A percentile compares a stretch with the other conserved stretches of the same genome.
Conservation (phyloP, 2,888 invertebrate species). For the Epinotia demarniana region DNA sequence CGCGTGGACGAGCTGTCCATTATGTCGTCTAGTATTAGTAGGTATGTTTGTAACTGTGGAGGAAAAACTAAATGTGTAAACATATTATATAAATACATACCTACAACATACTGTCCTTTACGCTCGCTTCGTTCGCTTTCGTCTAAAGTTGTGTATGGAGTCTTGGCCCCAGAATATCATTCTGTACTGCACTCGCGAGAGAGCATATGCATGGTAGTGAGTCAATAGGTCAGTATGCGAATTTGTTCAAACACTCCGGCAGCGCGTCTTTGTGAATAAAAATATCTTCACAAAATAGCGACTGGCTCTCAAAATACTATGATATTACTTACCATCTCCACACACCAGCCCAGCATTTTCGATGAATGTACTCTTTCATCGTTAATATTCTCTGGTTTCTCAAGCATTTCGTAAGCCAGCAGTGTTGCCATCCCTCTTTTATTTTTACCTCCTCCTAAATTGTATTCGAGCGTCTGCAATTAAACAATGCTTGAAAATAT, state of each 20-base stretch:
- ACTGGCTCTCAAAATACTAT: not conserved
- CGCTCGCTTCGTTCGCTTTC: too few relatives aligned
- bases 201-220: not conserved
- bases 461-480: conserved; percentile 91
- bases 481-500: conserved; percentile 16
- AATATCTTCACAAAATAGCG: not conserved
- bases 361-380: conserved; percentile 89
- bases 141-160: not conserved
- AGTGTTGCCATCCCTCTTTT: conserved; percentile 89
- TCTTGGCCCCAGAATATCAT: not conserved
- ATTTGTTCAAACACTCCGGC: not conserved
- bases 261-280: not conserved
- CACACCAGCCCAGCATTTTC: conserved; percentile 95
- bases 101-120: too few relatives aligned
- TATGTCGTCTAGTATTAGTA: conserved; percentile 95
- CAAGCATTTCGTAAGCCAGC: conserved; percentile 88
- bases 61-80: not conserved
- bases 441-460: conserved; percentile 94
- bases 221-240: not conserved
- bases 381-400: conserved; percentile 85
- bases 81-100: not conserved
- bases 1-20: conserved; percentile 94
- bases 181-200: not conserved
- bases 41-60: conserved; percentile 92
- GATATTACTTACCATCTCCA: conserved; percentile 91